Percentiles rank a stretch among this genome's conserved stretches.
phyloP scores from a whole-genome alignment of 2,113 vertebrate genomes.

The Diadophis punctatus region DNA sequence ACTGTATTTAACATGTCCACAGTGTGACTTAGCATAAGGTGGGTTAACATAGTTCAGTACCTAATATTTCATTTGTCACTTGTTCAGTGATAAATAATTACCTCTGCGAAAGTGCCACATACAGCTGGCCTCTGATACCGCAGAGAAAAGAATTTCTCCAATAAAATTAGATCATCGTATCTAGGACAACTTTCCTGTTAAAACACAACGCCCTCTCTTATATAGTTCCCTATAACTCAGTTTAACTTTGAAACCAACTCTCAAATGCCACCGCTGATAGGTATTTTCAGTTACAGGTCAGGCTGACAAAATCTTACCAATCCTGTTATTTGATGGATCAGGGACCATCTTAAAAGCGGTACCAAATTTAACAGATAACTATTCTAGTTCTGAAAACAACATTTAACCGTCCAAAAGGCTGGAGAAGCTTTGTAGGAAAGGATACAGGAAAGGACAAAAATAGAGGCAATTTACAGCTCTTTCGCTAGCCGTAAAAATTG shows the following conservation, averaged over 20 bases:
- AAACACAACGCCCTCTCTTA: neutral
- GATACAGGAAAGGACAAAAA: slow-evolving; percentile 18
- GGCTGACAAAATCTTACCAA: neutral
- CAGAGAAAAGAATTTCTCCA: neutral
- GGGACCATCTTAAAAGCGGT: neutral
- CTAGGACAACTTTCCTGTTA: neutral
- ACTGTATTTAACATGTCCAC: neutral
- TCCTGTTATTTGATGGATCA: accelerated
- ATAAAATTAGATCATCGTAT: neutral
- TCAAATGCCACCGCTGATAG: accelerated
- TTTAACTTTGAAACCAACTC: neutral
- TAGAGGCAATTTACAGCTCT: slow-evolving; percentile 2
- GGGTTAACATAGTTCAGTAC: neutral
- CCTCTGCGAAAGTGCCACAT: neutral
- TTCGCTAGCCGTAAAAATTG: slow-evolving; percentile 25
- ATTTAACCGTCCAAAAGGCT: neutral
- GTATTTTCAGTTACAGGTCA: accelerated
- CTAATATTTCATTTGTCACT: neutral
- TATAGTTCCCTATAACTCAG: neutral
- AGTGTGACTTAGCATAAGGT: neutral
- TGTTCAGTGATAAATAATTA: neutral
- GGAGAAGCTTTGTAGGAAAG: slow-evolving; percentile 24
- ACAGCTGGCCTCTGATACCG: neutral
- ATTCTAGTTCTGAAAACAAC: neutral
- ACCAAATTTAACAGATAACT: neutral